Evolutionary conservation across 2,888 invertebrate genomes (phyloP), one percentile per base, ranked within the genome.

Genomic region (Epirrhoe tristata): DNA sequence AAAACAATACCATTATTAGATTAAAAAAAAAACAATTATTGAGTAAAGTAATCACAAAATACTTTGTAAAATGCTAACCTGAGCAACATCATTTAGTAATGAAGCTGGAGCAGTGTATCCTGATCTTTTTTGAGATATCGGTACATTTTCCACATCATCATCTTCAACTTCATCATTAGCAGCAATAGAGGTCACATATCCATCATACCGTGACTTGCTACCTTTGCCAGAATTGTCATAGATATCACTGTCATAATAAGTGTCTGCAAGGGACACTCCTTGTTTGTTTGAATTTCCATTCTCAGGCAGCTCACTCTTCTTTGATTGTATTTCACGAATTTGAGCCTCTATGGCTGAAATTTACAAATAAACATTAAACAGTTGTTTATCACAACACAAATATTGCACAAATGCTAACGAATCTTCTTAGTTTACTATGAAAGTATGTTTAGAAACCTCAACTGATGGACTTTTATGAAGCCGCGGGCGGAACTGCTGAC

Each of bases 141-240:
- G 96, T 16, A 95, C 95, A 76, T 96, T 95, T 82, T 98, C 97
- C 73, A 96, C 96, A 85, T 98, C 98, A 83, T 98, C 98, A 85
- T 98, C 98, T 93, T 98, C 98, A 43, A 97, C 96, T 89, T 99
- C 99, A 92, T 99, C 99, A 87, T 98, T 98, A 0, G 98, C 97
- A 55, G 98, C 98, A 86, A 99, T 99, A 0, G 99, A 99, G 62
- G 98, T 98, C 76, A 98, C 98, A 88, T 99, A 99, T 36, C 98
- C 98, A 83, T 98, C 98, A 88, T 96, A 98, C 82, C 98, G 96
- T 64, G 96, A 96, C 80, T 96, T 97, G 54, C 94, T 94, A 52
- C 92, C 94, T 70, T 94, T 94, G 5, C 89, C 90, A 3, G 94
- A 89, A 69, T 95, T 96, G 86, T 98, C 98, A 86, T 99, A 99